Conservation (phyloP, 2,797 vertebrate genomes). For the Amblyraja radiata region DNA sequence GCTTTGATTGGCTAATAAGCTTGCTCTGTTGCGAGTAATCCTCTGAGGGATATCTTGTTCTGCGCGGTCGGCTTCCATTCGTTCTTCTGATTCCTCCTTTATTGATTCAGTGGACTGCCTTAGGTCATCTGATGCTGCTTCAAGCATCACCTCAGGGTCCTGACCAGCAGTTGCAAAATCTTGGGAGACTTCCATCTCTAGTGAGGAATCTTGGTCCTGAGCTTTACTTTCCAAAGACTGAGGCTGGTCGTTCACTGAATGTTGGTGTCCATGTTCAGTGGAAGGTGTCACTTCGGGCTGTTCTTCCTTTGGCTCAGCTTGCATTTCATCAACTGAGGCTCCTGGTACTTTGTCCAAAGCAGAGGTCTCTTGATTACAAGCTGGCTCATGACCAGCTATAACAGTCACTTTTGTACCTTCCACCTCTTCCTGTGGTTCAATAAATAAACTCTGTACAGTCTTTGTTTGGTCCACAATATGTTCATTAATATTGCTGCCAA, state of each 20-base stretch:
- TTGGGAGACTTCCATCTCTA: constrained; percentile 26
- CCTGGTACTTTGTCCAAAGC: background rate
- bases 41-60: constrained; percentile 54
- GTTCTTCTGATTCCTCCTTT: constrained; percentile 62
- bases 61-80: constrained; percentile 42
- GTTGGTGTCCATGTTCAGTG: background rate
- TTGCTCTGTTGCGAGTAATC: constrained; percentile 65
- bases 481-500: background rate
- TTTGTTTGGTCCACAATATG: background rate
- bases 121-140: constrained; percentile 6
- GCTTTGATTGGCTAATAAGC: constrained; percentile 56
- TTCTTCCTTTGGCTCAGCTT: constrained; percentile 5
- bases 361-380: background rate
- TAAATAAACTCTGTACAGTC: background rate
- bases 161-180: background rate
- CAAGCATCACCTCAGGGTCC: background rate
- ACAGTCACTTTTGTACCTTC: background rate
- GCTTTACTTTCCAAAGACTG: constrained; percentile 13
- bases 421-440: background rate
- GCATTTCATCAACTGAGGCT: constrained; percentile 11
- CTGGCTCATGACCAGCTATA: background rate
- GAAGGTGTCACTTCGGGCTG: background rate
- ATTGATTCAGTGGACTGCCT: constrained; percentile 21
- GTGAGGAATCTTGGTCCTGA: background rate
- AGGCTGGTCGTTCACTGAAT: background rate